Evolutionary conservation across 2,113 vertebrate species (phyloP), one percentile per base, ranked within the genome.

Genomic region (Microcebus jonahi): DNA sequence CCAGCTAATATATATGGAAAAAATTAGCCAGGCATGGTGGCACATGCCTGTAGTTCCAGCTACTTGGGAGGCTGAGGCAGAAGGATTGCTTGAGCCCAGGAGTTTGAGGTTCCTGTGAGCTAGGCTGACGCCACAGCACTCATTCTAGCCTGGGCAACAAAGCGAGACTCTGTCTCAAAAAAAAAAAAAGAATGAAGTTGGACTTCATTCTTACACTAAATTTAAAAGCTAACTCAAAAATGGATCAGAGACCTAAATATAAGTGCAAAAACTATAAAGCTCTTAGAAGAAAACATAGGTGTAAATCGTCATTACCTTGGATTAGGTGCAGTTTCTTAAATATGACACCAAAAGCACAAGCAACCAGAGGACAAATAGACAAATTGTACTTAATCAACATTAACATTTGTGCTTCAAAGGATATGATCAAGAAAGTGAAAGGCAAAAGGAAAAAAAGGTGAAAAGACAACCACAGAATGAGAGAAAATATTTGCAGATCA

Each of bases 231-330:
- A 57, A 57, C 55, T 57, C 55, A 57, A 2, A 57, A 57, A 34
- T 83, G 8, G 31, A 87, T 91, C 39, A n/a, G 50, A 77, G 21
- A 83, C 59, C 59, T 29, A 75, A 87, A 61, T 91, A 1, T 80
- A 59, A 86, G n/a, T 90, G 25, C 45, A 75, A 93, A 80, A 96
- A 90, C 81, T 81, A 9, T 90, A 73, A 73, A 80, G 36, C 55
- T 57, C 55, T 57, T 21, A 57, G 55, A 57, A 21, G 18, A 57
- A 57, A 57, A 57, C 18, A 21, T 57, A 57, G 55, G 55, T 21
- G 20, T 21, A 57, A 57, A 57, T 57, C 55, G 21, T 21, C 55
- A 57, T 57, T 57, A 57, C 55, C 55, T 57, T 57, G 55, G 55
- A 57, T 57, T 57, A 57, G 20, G 55, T 0, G 20, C 20, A 8